Evolutionary conservation across 53 echinoderm and acorn worm species (phyloP).

Genomic region (Astropecten irregularis): DNA sequence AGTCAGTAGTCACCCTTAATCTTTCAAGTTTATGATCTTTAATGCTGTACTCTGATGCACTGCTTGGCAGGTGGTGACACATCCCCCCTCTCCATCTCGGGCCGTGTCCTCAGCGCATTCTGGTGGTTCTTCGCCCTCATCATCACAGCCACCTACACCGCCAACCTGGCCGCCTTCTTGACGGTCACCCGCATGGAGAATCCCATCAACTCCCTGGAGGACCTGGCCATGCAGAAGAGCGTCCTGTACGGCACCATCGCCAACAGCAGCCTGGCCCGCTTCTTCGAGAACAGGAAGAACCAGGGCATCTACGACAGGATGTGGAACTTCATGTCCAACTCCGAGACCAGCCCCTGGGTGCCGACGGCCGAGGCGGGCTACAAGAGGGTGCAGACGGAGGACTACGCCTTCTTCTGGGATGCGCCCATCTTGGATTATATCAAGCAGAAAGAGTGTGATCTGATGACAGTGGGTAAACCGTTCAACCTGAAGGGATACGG

Average conservation of each 20-base stretch:
- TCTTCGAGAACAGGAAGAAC: constrained; percentile 83
- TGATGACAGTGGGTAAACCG: constrained; percentile 98
- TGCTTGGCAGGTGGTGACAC: constrained; percentile 96
- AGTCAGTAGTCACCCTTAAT: too few relatives aligned
- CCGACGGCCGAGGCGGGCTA: constrained; percentile 81
- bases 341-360: constrained; percentile 71
- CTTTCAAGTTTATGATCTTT: too few relatives aligned
- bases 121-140: constrained; percentile 99
- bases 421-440: constrained; percentile 98
- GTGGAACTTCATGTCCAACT: constrained; percentile 83
- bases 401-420: constrained; percentile 99
- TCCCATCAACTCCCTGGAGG: constrained; percentile 95
- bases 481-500: constrained; percentile 99
- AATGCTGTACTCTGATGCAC: too few relatives aligned
- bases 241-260: constrained; percentile 91
- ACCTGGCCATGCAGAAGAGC: constrained; percentile 84
- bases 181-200: constrained; percentile 98
- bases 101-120: constrained; percentile 94
- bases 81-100: constrained; percentile 94
- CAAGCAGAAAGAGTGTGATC: constrained; percentile 93
- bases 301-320: constrained; percentile 77
- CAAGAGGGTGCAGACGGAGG: constrained; percentile 71
- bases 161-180: constrained; percentile 97
- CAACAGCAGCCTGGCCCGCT: constrained; percentile 86
- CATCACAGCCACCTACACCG: constrained; percentile 96